Base-by-base conservation (phyloP, 2,888 invertebrate species). In the Taenaris catops region DNA sequence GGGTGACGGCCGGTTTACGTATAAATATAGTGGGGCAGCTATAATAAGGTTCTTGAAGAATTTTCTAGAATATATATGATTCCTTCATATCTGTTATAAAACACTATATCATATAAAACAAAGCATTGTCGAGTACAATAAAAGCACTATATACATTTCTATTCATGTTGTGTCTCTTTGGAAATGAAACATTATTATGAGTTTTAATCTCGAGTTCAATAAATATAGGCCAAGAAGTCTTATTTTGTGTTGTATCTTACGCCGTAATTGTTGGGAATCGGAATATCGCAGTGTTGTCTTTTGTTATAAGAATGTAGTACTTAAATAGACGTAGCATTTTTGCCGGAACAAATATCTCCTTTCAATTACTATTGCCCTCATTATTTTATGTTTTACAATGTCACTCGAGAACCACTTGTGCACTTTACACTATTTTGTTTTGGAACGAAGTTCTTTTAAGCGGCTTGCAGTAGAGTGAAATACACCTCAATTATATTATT, bases 151-250 rank as follows among this genome's bases (percentile, higher is more conserved):
- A 26, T n/a, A 24, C n/a, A 27, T 35, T 28, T 36, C 24, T 29
- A 29, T 36, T 36, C 14, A 10, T 6, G 8, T 8, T 8, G 32
- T 29, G 17, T 11, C 17, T 27, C 18, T 35, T 27, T 28, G 35
- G 24, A 36, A 20, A 29, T 36, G 24, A 44, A 38, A 41, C 35
- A 36, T 29, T 34, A 33, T 44, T 39, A 29, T 39, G 17, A 25
- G 23, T 45, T 47, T 45, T 45, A 47, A 45, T 47, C 45, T 45
- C 34, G 35, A 35, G 39, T 39, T 46, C 41, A 47, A 45, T 45
- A 47, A 45, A 45, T 47, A 42, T 47, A 43, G 45, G 38, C 38
- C 47, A 42, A 45, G 42, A 45, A 38, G 40, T 31, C 38, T 42
- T n/a, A n/a, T 39, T 47, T 45, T 45, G 25, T 42, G 36, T 45